Evolutionary conservation across 2,113 vertebrate genomes (phyloP).

Genomic region (Galbula dea): DNA sequence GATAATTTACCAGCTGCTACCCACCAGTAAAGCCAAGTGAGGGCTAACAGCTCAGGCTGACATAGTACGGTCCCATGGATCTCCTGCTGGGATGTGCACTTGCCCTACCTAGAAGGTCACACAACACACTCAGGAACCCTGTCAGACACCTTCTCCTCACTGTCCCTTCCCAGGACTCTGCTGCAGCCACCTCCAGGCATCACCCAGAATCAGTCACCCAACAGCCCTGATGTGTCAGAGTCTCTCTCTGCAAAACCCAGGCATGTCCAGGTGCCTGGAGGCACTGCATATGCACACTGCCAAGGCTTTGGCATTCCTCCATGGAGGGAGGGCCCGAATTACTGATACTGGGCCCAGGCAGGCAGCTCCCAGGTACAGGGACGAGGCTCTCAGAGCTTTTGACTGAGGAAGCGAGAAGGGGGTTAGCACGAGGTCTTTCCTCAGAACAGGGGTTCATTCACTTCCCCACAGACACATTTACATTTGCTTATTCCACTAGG

Average conservation of each 20-base stretch:
- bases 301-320: not conserved
- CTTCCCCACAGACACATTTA: slow-evolving; percentile 75
- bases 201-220: not conserved
- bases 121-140: not conserved
- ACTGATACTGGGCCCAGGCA: not conserved
- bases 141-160: not conserved
- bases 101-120: not conserved
- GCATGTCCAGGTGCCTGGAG: slow-evolving; percentile 42
- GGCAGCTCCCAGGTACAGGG: slow-evolving; percentile 45
- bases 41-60: not conserved
- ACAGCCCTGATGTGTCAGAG: rapidly evolving
- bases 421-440: slow-evolving; percentile 65
- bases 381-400: slow-evolving; percentile 34
- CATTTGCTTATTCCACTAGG: slow-evolving; percentile 79
- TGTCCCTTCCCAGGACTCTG: not conserved
- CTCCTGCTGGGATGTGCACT: not conserved
- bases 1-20: not conserved
- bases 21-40: not conserved
- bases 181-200: not conserved
- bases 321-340: not conserved
- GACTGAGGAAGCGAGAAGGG: slow-evolving; percentile 48
- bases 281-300: not conserved
- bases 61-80: rapidly evolving
- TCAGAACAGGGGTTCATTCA: slow-evolving; percentile 66
- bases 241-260: not conserved